These are phyloP conservation scores for Taeniopygia guttata DNA, from an alignment of 2,797 vertebrate genomes.

Conservation along the genomic window DNA sequence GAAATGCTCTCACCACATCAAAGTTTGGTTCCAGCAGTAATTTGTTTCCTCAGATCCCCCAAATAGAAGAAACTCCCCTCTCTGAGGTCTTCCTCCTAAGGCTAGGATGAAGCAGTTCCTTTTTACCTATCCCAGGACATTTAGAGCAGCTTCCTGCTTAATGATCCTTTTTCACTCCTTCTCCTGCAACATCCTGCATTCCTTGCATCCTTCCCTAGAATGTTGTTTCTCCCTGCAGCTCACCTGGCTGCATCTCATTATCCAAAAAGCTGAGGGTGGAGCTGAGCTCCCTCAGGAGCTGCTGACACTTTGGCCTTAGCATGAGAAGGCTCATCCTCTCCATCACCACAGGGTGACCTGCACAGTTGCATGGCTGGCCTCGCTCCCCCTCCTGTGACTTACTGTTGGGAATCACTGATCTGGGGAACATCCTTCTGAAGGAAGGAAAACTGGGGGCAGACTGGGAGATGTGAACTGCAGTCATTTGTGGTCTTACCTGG, in stretches of 20 bases:
- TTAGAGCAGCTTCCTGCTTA: background rate
- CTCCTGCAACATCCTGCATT: background rate
- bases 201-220: background rate
- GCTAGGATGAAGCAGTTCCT: background rate
- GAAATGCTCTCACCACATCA: background rate
- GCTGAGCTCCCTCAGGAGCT: background rate
- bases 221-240: background rate
- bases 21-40: background rate
- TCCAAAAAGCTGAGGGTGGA: background rate
- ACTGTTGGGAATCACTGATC: background rate
- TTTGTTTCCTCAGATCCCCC: background rate
- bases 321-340: background rate
- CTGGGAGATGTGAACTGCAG: background rate
- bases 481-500: background rate
- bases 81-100: background rate
- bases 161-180: background rate
- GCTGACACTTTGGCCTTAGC: background rate
- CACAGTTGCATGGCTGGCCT: background rate
- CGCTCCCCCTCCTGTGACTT: background rate
- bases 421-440: background rate
- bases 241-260: background rate
- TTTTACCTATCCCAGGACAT: background rate
- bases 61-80: background rate
- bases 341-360: too few species aligned
- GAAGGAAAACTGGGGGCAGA: background rate